These are phyloP conservation scores for Hippasteria phrygiana DNA, from an alignment of 53 echinoderm and acorn worm genomes.

Conservation along the genomic window DNA sequence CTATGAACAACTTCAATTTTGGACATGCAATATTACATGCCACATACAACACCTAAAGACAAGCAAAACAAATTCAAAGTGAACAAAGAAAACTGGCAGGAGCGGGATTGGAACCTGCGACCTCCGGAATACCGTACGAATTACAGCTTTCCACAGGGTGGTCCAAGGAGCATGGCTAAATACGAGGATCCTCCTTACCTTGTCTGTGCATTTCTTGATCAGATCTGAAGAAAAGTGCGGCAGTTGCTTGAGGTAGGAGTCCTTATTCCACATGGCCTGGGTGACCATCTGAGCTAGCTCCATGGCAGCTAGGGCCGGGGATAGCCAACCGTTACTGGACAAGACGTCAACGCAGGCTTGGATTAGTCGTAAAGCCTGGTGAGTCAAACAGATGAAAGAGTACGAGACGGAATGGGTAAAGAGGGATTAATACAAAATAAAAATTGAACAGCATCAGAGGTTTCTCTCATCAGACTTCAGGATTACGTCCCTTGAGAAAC, in stretches of 20 bases:
- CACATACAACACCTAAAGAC: no score
- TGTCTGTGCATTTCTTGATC: constrained; percentile 94
- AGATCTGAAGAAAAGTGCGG: constrained; percentile 91
- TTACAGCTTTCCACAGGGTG: background rate
- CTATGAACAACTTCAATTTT: no score
- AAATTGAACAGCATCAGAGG: constrained; percentile 11
- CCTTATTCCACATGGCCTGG: constrained; percentile 99
- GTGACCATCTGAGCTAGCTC: constrained; percentile 99
- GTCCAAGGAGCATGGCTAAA: background rate
- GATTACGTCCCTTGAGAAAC: constrained; percentile 84
- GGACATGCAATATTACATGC: no score
- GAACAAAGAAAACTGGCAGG: no score
- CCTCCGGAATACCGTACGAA: no score
- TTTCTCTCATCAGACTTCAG: constrained; percentile 78
- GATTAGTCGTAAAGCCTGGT: constrained; percentile 90
- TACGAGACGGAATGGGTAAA: background rate
- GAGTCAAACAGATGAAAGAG: background rate
- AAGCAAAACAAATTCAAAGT: no score
- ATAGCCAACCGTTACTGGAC: constrained; percentile 99
- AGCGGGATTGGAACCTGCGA: no score
- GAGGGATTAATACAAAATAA: no score
- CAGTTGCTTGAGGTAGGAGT: constrained; percentile 97
- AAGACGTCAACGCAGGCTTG: constrained; percentile 99
- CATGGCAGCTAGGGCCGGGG: constrained; percentile 99
- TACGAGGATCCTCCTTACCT: constrained; percentile 61